Evolutionary conservation across 2,888 invertebrate genomes (phyloP).

Genomic region (Entomobrya multifasciata): DNA sequence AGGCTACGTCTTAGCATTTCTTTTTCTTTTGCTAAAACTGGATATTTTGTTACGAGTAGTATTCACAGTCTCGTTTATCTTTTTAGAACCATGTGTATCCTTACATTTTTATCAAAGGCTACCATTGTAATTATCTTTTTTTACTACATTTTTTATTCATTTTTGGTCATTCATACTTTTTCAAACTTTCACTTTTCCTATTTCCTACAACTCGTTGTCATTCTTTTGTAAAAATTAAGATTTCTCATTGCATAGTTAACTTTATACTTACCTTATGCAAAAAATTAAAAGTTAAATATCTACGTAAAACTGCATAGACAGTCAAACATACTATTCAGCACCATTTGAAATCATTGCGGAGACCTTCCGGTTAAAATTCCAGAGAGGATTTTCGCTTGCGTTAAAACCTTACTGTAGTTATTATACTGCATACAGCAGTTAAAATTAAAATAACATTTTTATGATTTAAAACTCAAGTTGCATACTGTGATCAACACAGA

Average conservation of each 20-base stretch:
- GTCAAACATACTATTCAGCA: constrained; percentile 39
- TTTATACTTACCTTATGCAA: no score
- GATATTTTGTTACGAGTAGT: constrained; percentile 33
- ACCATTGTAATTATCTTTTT: neutral
- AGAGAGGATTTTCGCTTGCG: neutral
- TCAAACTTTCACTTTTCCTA: neutral
- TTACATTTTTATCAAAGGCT: neutral
- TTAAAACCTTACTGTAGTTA: no score
- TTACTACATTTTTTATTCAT: neutral
- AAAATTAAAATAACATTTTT: no score
- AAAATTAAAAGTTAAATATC: no score
- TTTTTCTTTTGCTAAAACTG: constrained; percentile 58
- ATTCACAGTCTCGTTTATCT: constrained; percentile 52
- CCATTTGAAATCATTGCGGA: constrained; percentile 51
- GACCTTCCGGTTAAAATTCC: neutral
- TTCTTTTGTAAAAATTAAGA: neutral
- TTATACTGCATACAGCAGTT: no score
- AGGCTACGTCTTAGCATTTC: constrained; percentile 65
- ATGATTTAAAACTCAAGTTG: no score
- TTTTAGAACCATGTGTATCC: neutral
- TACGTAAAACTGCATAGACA: neutral
- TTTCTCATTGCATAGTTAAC: no score
- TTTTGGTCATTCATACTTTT: neutral
- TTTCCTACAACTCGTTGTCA: neutral
- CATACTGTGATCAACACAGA: neutral